phyloP scores from a whole-genome alignment of 2,113 vertebrate genomes.

The Nycticryphes semicollaris region DNA sequence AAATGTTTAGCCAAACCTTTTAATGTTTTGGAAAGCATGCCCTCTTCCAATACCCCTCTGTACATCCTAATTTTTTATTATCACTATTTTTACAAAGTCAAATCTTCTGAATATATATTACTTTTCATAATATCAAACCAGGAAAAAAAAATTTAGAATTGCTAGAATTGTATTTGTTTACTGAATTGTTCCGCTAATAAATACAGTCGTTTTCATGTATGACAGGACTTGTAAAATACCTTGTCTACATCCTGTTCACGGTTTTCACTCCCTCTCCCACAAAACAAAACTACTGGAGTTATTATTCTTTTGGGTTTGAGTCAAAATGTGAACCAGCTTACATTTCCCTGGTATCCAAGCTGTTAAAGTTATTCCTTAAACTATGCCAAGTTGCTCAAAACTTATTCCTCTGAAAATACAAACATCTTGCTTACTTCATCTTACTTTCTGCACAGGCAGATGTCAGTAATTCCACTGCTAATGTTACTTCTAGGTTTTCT shows the following conservation, averaged over 20 bases:
- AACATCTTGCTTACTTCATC: neutral
- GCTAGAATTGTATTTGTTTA: neutral
- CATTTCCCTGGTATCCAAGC: neutral
- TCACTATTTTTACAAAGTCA: neutral
- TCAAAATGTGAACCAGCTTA: neutral
- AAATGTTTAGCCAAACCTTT: neutral
- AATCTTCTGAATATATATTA: neutral
- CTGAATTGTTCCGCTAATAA: neutral
- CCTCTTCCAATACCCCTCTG: neutral
- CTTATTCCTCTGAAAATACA: neutral
- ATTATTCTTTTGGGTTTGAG: neutral
- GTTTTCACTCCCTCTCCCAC: neutral
- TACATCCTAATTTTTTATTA: neutral
- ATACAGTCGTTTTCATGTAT: neutral
- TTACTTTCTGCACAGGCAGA: neutral
- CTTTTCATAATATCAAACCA: neutral
- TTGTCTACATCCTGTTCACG: neutral
- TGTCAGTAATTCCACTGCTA: neutral
- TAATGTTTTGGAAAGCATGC: neutral
- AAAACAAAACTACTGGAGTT: neutral
- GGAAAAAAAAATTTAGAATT: neutral
- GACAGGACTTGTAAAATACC: neutral
- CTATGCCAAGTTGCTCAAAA: neutral
- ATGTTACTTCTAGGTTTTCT: neutral
- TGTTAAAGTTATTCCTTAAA: neutral